Evolutionary conservation across 2,113 vertebrate species (phyloP).

Genomic region (Dolichotis patagonum): DNA sequence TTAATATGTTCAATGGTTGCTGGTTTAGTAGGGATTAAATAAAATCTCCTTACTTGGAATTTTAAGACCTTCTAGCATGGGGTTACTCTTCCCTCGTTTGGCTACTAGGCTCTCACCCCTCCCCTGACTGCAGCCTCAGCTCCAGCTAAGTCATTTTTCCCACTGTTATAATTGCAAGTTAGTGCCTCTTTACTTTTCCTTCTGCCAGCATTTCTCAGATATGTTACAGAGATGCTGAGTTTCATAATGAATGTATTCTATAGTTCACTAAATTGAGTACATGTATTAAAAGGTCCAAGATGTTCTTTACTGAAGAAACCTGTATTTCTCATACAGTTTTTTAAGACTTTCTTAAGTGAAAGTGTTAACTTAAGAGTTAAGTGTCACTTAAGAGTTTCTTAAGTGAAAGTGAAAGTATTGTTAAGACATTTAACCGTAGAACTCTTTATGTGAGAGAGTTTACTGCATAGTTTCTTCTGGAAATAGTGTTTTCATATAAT

Average conservation of each 20-base stretch:
- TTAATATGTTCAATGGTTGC: neutral
- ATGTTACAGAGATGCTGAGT: constrained; percentile 37
- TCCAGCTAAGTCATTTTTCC: neutral
- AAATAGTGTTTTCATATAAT: constrained; percentile 17
- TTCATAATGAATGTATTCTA: constrained; percentile 19
- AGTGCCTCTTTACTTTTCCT: neutral
- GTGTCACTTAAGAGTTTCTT: too few relatives aligned
- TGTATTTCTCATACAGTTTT: too few relatives aligned
- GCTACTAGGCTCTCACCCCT: neutral
- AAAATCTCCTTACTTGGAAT: constrained; percentile 29
- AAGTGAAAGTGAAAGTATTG: too few relatives aligned
- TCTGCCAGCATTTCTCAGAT: neutral
- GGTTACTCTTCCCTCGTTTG: neutral
- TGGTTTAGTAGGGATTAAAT: constrained; percentile 50
- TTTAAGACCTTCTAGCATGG: neutral
- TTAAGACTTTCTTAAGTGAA: too few relatives aligned
- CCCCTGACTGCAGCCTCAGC: neutral
- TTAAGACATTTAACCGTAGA: neutral
- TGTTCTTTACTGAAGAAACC: too few relatives aligned
- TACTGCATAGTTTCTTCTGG: neutral
- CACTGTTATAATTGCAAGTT: neutral
- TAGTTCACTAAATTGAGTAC: too few relatives aligned
- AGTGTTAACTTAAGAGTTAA: too few relatives aligned
- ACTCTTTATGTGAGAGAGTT: neutral
- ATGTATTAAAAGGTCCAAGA: too few relatives aligned